Evolutionary conservation across 2,888 invertebrate species (phyloP).

Genomic region (Parnassius apollo): DNA sequence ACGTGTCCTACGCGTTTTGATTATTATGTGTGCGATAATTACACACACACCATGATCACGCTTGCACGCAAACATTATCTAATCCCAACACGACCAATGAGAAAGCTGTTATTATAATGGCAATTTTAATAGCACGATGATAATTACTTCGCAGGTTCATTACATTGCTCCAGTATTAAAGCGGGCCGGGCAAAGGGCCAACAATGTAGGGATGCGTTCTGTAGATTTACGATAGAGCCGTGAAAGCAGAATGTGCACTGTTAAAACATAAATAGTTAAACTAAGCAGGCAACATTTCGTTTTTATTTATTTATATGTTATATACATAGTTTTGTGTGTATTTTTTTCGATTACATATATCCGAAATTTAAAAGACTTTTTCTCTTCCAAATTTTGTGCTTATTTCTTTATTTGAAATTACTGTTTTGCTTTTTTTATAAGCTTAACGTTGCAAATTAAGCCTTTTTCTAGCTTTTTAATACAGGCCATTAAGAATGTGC

Average conservation of each 20-base stretch:
- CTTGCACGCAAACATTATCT: conserved; percentile 12
- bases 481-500: too few relatives aligned
- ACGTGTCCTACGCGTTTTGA: too few relatives aligned
- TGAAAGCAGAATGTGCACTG: conserved; percentile 27
- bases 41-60: conserved; percentile 1
- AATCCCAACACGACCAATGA: conserved; percentile 20
- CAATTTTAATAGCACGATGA: conserved; percentile 43
- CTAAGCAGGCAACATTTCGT: too few relatives aligned
- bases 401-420: too few relatives aligned
- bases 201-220: conserved; percentile 49
- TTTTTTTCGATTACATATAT: too few relatives aligned
- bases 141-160: conserved; percentile 55
- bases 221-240: conserved; percentile 42
- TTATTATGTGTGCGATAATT: background rate
- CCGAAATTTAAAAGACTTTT: too few relatives aligned
- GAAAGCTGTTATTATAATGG: conserved; percentile 32
- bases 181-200: conserved; percentile 40
- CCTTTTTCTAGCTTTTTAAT: too few relatives aligned
- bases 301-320: too few relatives aligned
- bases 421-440: too few relatives aligned
- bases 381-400: too few relatives aligned
- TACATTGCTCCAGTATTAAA: conserved; percentile 44
- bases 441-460: too few relatives aligned
- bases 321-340: too few relatives aligned
- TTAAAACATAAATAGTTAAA: background rate